Percentiles rank a stretch among this genome's conserved stretches.
phyloP scores from a whole-genome alignment of 2,113 vertebrate genomes.

The Boleophthalmus pectinirostris region DNA sequence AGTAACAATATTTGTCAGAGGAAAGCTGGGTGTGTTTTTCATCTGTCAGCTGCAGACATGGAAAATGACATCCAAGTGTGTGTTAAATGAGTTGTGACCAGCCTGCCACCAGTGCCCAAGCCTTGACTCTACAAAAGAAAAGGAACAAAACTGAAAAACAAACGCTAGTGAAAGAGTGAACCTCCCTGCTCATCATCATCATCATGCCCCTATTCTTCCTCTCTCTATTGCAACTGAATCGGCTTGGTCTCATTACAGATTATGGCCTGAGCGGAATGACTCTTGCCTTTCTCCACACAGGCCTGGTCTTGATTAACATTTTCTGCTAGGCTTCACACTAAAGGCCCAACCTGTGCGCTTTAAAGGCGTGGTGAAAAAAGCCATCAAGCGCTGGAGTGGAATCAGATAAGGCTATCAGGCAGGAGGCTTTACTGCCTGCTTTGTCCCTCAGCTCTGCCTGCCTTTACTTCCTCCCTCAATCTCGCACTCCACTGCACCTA shows the following conservation, averaged over 20 bases:
- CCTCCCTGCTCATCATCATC: slow-evolving; percentile 68
- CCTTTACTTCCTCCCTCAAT: slow-evolving; percentile 84
- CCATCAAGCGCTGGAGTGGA: slow-evolving; percentile 77
- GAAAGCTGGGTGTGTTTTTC: slow-evolving; percentile 51
- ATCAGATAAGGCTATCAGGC: slow-evolving; percentile 90
- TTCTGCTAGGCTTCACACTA: slow-evolving; percentile 81
- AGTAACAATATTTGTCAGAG: slow-evolving; percentile 42
- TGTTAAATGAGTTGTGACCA: slow-evolving; percentile 73
- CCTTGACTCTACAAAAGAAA: slow-evolving; percentile 47
- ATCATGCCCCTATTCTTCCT: slow-evolving; percentile 70
- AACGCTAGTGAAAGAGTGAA: slow-evolving; percentile 65
- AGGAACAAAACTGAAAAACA: slow-evolving; percentile 70
- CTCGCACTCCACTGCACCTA: slow-evolving; percentile 95
- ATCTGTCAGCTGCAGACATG: slow-evolving; percentile 58
- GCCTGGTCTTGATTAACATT: slow-evolving; percentile 82
- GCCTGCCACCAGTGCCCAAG: slow-evolving; percentile 28
- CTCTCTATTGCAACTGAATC: slow-evolving; percentile 71
- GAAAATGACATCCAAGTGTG: slow-evolving; percentile 52
- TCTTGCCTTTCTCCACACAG: slow-evolving; percentile 66
- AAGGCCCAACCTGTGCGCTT: slow-evolving; percentile 83
- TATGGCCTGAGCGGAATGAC: slow-evolving; percentile 62
- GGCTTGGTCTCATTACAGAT: slow-evolving; percentile 74
- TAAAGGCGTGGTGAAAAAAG: slow-evolving; percentile 68
- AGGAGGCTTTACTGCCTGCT: slow-evolving; percentile 84
- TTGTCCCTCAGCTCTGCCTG: slow-evolving; percentile 87